Conservation (phyloP, 2,113 vertebrate species). For the Ceyx melanurus region DNA sequence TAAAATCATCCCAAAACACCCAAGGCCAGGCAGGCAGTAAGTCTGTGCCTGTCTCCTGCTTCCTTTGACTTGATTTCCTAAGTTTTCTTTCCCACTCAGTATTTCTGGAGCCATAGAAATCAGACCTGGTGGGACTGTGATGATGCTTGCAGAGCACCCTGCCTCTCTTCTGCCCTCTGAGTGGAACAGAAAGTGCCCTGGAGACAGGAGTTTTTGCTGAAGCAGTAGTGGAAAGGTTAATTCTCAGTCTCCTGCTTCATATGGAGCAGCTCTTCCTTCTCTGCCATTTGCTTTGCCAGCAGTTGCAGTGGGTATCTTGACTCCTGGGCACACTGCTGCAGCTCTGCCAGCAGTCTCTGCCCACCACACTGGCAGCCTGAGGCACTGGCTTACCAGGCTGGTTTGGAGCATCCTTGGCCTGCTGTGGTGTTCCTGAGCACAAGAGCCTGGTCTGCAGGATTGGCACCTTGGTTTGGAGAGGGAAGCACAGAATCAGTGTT, state of each 20-base stretch:
- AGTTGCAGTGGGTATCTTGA: background rate
- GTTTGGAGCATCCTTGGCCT: background rate
- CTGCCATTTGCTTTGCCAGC: background rate
- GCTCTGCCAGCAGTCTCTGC: background rate
- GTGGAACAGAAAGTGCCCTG: background rate
- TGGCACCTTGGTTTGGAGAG: background rate
- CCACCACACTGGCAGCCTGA: background rate
- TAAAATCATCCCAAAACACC: background rate
- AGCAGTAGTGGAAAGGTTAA: background rate
- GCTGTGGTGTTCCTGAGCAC: background rate
- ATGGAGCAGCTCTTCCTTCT: background rate
- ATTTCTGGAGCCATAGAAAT: background rate
- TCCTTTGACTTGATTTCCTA: background rate
- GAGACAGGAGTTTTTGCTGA: background rate
- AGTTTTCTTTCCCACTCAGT: background rate
- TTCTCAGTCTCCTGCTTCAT: background rate
- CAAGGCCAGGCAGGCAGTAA: background rate
- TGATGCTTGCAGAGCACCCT: background rate
- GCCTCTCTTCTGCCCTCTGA: background rate
- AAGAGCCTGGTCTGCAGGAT: background rate
- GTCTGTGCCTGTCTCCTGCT: background rate
- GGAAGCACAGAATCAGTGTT: background rate
- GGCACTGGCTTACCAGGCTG: background rate
- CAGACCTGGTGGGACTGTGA: background rate
- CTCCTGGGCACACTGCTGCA: accelerated